Base-by-base conservation (phyloP, 2,113 vertebrate genomes). In the Spheniscus mendiculus region DNA sequence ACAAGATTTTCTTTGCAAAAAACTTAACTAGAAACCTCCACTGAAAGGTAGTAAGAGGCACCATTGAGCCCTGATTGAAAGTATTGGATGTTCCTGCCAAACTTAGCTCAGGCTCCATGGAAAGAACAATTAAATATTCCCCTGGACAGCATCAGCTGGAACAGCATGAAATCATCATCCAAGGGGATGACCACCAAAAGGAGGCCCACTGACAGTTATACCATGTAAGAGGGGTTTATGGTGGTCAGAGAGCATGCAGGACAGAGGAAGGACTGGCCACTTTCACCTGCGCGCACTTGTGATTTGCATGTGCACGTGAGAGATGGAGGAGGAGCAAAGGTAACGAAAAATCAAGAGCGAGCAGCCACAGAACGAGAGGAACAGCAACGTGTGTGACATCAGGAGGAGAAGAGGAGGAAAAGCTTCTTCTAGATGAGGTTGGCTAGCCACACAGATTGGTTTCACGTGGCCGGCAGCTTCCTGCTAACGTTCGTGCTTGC, bases 401-500 rank as follows among this genome's bases (percentile, higher is more conserved):
- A 61, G 74, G 25, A 73, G 65, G 11, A 42, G 40, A 70, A 53
- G 62, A 80, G 13, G 18, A 89, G 22, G 58, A 55, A 55, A n/a
- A 66, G 13, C 40, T 12, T 27, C 42, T 44, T 80, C 62, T n/a
- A 44, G 22, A 18, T 4, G 30, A 38, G 26, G 40, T 1, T 70
- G 76, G 23, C 13, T 17, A 38, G 25, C 25, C 15, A 7, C 32
- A 40, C 45, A 65, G 18, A 18, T 20, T 9, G 44, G 29, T 38
- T 76, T 65, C 50, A 15, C 1, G 2, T 0, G 1, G 11, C 27
- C 1, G 1, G 27, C 11, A 55, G 13, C 63, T 21, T 36, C 34
- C 29, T 59, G 16, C 18, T 5, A 5, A 15, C 0, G 0, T 21
- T 45, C 1, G 0, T 12, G 34, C 18, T 29, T 25, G 20, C 49